Percentiles rank a stretch among this genome's conserved stretches.
Evolutionary conservation across 2,113 vertebrate species (phyloP).

Genomic region (Ursus arctos): DNA sequence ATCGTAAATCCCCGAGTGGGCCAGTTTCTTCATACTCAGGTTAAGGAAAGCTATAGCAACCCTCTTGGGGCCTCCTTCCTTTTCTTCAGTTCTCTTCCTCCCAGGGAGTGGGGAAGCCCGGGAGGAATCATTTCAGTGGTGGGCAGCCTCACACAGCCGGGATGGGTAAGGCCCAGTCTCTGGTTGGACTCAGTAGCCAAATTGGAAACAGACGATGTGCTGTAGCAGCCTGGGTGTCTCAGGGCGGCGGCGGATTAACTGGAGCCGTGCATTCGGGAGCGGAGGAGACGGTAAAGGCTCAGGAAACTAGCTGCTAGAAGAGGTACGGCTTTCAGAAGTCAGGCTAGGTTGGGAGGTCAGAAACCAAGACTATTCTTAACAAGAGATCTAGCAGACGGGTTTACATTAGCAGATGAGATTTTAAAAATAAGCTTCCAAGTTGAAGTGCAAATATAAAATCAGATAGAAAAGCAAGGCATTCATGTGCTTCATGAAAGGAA

Average conservation of each 20-base stretch:
- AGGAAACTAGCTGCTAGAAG: background rate
- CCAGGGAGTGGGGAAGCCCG: background rate
- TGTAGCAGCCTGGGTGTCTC: no score
- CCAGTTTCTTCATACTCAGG: background rate
- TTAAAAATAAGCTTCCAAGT: background rate
- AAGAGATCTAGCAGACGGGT: background rate
- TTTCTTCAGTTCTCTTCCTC: background rate
- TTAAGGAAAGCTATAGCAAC: background rate
- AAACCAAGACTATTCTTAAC: background rate
- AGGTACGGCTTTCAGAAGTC: background rate
- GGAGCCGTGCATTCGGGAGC: rapidly evolving
- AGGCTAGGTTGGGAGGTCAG: background rate
- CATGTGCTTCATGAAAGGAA: background rate
- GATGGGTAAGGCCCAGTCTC: background rate
- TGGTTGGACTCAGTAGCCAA: rapidly evolving
- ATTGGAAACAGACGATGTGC: background rate
- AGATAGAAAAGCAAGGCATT: background rate
- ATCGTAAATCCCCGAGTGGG: background rate
- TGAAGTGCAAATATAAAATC: constrained; percentile 21
- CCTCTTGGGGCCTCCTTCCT: background rate
- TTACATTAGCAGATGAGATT: background rate
- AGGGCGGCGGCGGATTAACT: rapidly evolving
- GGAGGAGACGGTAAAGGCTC: background rate
- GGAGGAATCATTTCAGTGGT: background rate
- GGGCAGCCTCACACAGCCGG: background rate